Evolutionary conservation across 2,113 vertebrate genomes (phyloP).

Genomic region (Saguinus imperator): DNA sequence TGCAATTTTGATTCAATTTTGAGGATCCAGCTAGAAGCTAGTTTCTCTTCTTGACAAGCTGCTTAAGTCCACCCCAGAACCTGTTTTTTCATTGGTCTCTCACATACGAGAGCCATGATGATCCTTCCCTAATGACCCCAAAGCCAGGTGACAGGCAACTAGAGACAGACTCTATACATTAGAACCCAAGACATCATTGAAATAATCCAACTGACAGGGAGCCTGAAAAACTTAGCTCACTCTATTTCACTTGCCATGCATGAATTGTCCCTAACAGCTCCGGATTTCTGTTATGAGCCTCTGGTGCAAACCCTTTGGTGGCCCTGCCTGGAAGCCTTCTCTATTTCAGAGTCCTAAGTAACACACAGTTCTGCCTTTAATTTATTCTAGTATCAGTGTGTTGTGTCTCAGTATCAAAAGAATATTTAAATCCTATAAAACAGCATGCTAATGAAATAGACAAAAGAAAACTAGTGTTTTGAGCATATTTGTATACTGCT

Average conservation of each 20-base stretch:
- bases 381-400: not conserved
- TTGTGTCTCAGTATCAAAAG: not conserved
- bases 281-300: not conserved
- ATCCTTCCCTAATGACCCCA: not conserved
- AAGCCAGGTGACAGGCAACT: not conserved
- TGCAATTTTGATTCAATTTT: not conserved
- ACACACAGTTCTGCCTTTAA: not conserved
- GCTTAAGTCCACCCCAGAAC: no score
- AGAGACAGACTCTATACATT: not conserved
- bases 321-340: not conserved
- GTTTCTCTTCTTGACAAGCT: not conserved
- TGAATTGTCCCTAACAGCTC: not conserved
- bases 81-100: not conserved
- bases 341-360: not conserved
- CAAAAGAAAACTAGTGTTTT: not conserved
- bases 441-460: not conserved
- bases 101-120: accelerated
- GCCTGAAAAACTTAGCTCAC: not conserved
- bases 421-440: not conserved
- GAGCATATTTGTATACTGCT: not conserved
- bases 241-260: no score
- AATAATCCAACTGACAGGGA: not conserved
- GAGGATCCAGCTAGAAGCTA: not conserved
- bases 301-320: not conserved
- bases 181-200: not conserved